These are phyloP conservation scores for Paramormyrops hopkinsi DNA, from an alignment of 2,797 vertebrate genomes.

Conservation along the genomic window DNA sequence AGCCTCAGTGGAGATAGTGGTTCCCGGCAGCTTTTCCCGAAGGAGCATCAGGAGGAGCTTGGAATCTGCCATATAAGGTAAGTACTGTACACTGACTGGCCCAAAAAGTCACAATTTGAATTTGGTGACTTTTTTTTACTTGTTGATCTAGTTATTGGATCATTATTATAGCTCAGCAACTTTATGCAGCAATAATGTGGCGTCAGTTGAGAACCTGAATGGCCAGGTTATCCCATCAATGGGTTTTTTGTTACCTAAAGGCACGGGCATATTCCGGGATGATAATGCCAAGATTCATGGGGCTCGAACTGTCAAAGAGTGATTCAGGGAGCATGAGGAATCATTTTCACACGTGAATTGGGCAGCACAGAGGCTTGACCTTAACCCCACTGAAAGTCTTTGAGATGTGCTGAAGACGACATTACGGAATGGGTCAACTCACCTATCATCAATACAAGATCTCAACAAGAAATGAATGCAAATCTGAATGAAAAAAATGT, in stretches of 20 bases:
- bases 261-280: not conserved
- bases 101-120: not conserved
- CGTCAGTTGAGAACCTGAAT: not conserved
- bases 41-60: slow-evolving; percentile 76
- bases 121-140: too few species aligned
- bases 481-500: not conserved
- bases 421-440: not conserved
- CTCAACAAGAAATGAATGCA: not conserved
- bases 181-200: not conserved
- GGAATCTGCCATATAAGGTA: slow-evolving; percentile 74
- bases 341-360: not conserved
- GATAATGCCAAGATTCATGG: not conserved
- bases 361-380: not conserved
- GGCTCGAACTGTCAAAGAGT: not conserved
- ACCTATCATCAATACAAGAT: not conserved
- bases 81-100: slow-evolving; percentile 14
- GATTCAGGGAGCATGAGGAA: not conserved
- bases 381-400: not conserved
- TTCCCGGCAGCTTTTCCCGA: slow-evolving; percentile 75
- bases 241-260: not conserved
- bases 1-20: slow-evolving; percentile 73
- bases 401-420: not conserved
- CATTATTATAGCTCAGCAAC: not conserved
- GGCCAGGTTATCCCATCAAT: not conserved
- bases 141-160: too few species aligned